Percentiles rank a stretch among this genome's conserved stretches.
Evolutionary conservation across 2,797 vertebrate species (phyloP).

Genomic region (Enteromius trimaculatus): DNA sequence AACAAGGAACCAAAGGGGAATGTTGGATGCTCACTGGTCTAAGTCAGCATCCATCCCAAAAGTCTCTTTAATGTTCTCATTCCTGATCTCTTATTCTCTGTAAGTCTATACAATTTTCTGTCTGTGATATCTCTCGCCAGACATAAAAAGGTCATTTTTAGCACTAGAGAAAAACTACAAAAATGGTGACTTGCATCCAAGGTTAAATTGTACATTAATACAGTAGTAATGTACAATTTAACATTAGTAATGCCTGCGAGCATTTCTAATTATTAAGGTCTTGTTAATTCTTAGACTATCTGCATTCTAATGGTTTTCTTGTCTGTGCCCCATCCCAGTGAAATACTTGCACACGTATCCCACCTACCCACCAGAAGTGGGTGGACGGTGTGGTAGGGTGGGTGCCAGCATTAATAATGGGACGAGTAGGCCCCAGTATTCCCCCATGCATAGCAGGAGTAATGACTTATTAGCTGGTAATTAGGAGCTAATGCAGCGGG

Average conservation of each 20-base stretch:
- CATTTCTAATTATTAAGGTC: not conserved
- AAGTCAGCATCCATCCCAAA: not conserved
- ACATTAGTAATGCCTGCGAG: not conserved
- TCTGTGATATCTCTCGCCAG: not conserved
- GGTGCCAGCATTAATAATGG: slow-evolving; percentile 66
- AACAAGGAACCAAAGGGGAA: not conserved
- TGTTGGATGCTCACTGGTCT: not conserved
- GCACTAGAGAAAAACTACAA: not conserved
- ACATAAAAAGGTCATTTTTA: not conserved
- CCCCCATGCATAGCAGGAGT: slow-evolving; percentile 60
- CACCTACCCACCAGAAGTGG: slow-evolving; percentile 43
- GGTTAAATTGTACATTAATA: not conserved
- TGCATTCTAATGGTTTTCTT: not conserved
- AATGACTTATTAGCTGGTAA: slow-evolving; percentile 77
- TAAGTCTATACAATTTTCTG: not conserved
- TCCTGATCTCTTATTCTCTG: not conserved
- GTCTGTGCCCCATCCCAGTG: not conserved
- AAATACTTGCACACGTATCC: slow-evolving; percentile 13
- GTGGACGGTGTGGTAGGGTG: slow-evolving; percentile 31
- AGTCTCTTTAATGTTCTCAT: not conserved
- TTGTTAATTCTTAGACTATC: not conserved
- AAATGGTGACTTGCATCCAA: not conserved
- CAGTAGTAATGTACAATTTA: too few relatives aligned
- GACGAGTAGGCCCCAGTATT: slow-evolving; percentile 65
- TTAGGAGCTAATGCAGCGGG: slow-evolving; percentile 74